Percentiles rank a stretch among this genome's conserved stretches.
These are phyloP conservation scores for Ecdyonurus torrentis DNA, from an alignment of 2,888 invertebrate genomes.

Conservation along the genomic window DNA sequence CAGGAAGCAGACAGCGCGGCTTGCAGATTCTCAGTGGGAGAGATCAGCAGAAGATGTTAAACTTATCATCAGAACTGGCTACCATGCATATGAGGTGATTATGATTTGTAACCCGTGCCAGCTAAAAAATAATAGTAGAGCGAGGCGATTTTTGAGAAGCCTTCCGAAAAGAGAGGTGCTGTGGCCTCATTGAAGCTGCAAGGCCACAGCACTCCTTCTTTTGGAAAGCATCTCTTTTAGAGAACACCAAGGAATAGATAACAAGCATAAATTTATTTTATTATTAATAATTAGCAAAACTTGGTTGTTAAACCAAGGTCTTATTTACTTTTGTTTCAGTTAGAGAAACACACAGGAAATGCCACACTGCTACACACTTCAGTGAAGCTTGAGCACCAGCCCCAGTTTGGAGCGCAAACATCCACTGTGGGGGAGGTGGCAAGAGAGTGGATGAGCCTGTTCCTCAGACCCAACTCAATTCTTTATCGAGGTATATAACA, in stretches of 20 bases:
- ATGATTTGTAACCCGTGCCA: too few species aligned
- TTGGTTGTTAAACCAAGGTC: too few species aligned
- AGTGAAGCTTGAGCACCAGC: neutral
- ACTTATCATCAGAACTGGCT: neutral
- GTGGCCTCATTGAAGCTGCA: too few species aligned
- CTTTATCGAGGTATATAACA: neutral
- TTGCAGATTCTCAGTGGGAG: neutral
- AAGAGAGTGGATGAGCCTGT: neutral
- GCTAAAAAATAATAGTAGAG: too few species aligned
- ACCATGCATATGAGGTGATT: neutral
- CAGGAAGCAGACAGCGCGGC: neutral
- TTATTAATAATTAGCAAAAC: too few species aligned
- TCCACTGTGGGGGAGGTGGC: neutral
- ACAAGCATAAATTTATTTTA: too few species aligned
- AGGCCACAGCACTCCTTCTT: too few species aligned
- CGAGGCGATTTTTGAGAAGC: too few species aligned
- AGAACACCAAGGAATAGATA: too few species aligned
- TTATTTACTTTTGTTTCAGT: too few species aligned
- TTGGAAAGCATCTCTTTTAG: too few species aligned
- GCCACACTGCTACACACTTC: neutral
- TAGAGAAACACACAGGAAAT: neutral
- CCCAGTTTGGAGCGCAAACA: neutral
- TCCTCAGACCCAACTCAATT: neutral
- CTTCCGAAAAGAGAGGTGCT: too few species aligned
- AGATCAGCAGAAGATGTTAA: neutral